A percentile compares a stretch with the other conserved stretches of the same genome.
Conservation (phyloP, 2,888 invertebrate species). For the Drosophila anomalata region DNA sequence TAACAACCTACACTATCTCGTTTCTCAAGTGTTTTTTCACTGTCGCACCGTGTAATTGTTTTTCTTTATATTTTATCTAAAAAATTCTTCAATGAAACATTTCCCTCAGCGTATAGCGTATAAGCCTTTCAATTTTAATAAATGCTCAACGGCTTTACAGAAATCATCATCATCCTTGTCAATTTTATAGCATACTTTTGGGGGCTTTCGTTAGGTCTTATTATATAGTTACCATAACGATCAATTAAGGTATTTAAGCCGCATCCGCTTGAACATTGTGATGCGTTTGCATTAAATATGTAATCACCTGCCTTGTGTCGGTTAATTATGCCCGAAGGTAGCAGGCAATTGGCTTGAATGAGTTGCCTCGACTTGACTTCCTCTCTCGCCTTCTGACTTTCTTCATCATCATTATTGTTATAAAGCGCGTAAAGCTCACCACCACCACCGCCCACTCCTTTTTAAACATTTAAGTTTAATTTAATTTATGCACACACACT, state of each 20-base stretch:
- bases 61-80: too few species aligned
- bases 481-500: constrained; percentile 75
- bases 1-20: too few species aligned
- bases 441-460: constrained; percentile 26
- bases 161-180: constrained; percentile 9
- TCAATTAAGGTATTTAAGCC: constrained; percentile 55
- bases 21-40: too few species aligned
- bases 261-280: constrained; percentile 9
- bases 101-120: neutral
- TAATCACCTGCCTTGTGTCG: constrained; percentile 35
- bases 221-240: constrained; percentile 40
- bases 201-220: constrained; percentile 5
- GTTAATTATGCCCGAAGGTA: constrained; percentile 53
- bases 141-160: constrained; percentile 37
- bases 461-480: constrained; percentile 76
- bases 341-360: constrained; percentile 40
- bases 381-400: constrained; percentile 12
- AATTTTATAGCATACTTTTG: constrained; percentile 22
- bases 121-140: constrained; percentile 42
- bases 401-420: neutral
- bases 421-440: neutral
- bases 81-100: neutral
- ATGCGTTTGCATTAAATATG: constrained; percentile 38
- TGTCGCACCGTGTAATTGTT: too few species aligned
- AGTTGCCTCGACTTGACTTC: constrained; percentile 20